Conservation (phyloP, 2,888 invertebrate species). For the Seladonia tumulorum region DNA sequence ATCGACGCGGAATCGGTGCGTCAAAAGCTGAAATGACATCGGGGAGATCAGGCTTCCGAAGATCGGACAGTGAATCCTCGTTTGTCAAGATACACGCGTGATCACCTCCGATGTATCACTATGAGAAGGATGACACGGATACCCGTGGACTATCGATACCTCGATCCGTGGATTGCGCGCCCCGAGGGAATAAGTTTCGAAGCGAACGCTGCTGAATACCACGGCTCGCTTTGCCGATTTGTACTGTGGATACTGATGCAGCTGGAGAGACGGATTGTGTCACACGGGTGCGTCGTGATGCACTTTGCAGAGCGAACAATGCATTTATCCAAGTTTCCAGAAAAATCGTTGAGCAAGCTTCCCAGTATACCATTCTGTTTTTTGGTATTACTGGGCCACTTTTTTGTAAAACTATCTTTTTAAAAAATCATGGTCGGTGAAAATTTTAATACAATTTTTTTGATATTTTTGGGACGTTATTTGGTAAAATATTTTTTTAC, state of each 20-base stretch:
- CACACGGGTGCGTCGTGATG: background rate
- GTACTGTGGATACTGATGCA: constrained; percentile 4
- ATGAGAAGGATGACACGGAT: background rate
- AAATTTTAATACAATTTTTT: background rate
- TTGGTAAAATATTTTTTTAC: background rate
- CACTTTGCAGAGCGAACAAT: background rate
- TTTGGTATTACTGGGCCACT: background rate
- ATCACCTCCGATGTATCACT: constrained; percentile 32
- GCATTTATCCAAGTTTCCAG: background rate
- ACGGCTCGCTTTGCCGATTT: background rate
- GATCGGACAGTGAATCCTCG: background rate
- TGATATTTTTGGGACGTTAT: background rate
- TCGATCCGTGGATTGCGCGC: background rate
- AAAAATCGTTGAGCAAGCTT: background rate
- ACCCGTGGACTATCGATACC: background rate
- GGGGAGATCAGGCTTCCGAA: background rate
- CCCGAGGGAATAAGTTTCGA: background rate
- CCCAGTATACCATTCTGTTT: background rate
- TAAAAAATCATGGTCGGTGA: no score
- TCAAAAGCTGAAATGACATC: background rate
- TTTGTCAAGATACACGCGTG: background rate
- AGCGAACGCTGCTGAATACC: background rate
- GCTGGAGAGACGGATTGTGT: background rate
- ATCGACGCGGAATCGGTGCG: background rate
- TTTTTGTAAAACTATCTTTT: background rate